phyloP scores from a whole-genome alignment of 2,797 vertebrate genomes.

The Peromyscus melanophrys region DNA sequence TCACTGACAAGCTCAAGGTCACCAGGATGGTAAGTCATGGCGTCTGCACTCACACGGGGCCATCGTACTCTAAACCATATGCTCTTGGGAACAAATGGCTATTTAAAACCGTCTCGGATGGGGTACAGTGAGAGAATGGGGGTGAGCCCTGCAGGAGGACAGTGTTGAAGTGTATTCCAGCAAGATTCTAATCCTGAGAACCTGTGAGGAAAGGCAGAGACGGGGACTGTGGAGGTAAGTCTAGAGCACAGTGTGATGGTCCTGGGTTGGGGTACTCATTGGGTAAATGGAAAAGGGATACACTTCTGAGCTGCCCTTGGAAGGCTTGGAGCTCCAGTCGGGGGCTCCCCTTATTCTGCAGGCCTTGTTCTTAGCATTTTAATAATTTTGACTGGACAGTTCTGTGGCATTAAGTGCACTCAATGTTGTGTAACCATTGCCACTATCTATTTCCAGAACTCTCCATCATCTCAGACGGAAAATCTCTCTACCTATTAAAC shows the following conservation, averaged over 20 bases:
- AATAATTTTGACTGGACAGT: neutral
- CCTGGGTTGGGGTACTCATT: rapidly evolving
- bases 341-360: neutral
- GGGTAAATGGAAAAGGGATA: neutral
- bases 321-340: neutral
- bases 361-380: neutral
- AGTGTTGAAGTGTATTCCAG: neutral
- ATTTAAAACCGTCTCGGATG: neutral
- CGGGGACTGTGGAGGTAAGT: neutral
- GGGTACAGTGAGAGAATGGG: neutral
- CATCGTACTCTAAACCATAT: neutral
- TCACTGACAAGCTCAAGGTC: constrained; percentile 42
- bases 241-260: neutral
- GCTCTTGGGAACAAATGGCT: neutral
- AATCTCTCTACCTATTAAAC: neutral
- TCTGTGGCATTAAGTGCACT: neutral
- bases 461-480: constrained; percentile 60
- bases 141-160: neutral
- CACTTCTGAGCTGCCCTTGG: neutral
- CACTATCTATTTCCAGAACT: constrained; percentile 49
- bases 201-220: neutral
- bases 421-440: neutral
- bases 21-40: neutral
- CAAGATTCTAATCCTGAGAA: neutral
- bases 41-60: neutral